Evolutionary conservation across 2,113 vertebrate species (phyloP), one percentile per base, ranked within the genome.

Genomic region (Ifrita kowaldi): DNA sequence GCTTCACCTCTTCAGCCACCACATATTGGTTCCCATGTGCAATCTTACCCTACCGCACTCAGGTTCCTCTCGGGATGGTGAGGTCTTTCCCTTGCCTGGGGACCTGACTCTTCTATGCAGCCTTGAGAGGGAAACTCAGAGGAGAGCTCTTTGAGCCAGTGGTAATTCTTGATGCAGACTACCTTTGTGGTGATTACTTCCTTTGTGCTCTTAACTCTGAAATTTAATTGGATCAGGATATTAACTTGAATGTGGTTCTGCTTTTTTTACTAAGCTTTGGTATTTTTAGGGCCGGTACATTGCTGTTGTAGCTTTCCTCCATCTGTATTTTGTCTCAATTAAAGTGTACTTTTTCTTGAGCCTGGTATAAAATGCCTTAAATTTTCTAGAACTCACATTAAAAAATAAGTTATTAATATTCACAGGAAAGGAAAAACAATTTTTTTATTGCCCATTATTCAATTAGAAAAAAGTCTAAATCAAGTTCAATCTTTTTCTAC

Each of bases 11-110:
- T 73, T 59, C 50, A 33, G 30, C 33, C 67, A 37, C n/a, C 13
- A 3, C 3, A 0, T 13, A 1, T 0, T 3, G 2, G 22, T 5
- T 80, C 28, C 39, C 59, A 26, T 35, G 39, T 42, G 35, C 53
- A 41, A 5, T 33, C 32, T 20, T 4, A 52, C 18, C 33, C 33
- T 26, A 2, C 10, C 59, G n/a, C 2, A 1, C 8, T 60, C 33
- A 39, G 7, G 55, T 39, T 80, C 7, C 41, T 50, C 33, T 64
- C 0, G 0, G 49, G 20, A 47, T 7, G 9, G 11, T 16, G 53
- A 63, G 16, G 23, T 22, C 5, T 50, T 57, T 70, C 24, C 41
- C n/a, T 13, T 70, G 16, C 12, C n/a, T 9, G 13, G n/a, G 32
- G 18, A 53, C 41, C 24, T 79, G 32, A 71, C 16, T 70, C 23